Base-by-base conservation (phyloP, 2,888 invertebrate species). In the Gisinianus flammeolus region DNA sequence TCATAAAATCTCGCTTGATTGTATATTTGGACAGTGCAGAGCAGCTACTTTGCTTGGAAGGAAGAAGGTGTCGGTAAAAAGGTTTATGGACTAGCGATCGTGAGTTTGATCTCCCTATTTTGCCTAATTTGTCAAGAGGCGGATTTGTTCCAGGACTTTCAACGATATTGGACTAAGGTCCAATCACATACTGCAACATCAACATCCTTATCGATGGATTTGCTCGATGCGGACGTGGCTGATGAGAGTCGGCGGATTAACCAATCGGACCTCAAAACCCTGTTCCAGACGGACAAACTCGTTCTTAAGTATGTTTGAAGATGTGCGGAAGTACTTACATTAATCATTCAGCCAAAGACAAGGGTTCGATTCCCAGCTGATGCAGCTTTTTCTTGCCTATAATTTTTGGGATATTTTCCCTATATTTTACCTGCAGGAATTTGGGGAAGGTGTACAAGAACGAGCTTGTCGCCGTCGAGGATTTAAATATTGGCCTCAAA, bases 391-490 rank as follows among this genome's bases (percentile, higher is more conserved):
- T 70, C 2, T 28, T 10, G 30, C 12, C 16, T n/a, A n/a, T n/a
- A n/a, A n/a, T n/a, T n/a, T n/a, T n/a, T n/a, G n/a, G n/a, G n/a
- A n/a, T n/a, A n/a, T n/a, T n/a, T n/a, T n/a, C n/a, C n/a, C n/a
- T 94, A n/a, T n/a, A n/a, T n/a, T n/a, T 72, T 94, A 95, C 95
- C 94, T 94, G n/a, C 68, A 72, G 82, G 22, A 24, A 8, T 24
- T 8, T 54, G 54, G n/a, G 16, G 16, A 22, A 30, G 6, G 6
- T 44, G 2, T 94, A 87, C 88, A 79, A 88, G 96, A 5, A 90
- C 96, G 0, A 92, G 94, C 86, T 92, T 92, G 84, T 88, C 94
- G 6, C 92, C 91, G 85, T 86, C 90, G 85, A 92, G 91, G 69
- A 91, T 93, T 0, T 90, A 90, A 73, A 89, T 91, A n/a, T n/a